Evolutionary conservation across 1,140 invertebrate species (phyloP), one percentile per base, ranked within the genome.

Genomic region (Bathynomus jamesi): DNA sequence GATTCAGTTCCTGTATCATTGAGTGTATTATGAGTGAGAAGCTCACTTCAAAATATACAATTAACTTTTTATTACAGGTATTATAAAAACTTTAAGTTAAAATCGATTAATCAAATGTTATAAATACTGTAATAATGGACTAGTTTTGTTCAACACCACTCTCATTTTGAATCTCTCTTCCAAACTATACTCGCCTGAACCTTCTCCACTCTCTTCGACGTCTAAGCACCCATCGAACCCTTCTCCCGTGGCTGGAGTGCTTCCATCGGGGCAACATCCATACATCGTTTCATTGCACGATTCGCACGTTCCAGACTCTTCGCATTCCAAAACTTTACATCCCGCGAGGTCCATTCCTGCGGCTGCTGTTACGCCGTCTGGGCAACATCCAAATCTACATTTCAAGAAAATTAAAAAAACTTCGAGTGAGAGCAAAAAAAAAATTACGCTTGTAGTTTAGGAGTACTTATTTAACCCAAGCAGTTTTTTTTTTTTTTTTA

Each of bases 221-320:
- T 88, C 86, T 53, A 85, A 84, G 80, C 94, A 96, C 40, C 91
- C 92, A 75, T 90, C 87, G 80, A 93, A 94, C 73, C 93, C 89
- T 24, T 89, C 86, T 28, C 94, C 94, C 74, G 86, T 84, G 3
- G 94, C 92, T 78, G 89, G 87, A 28, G 88, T 89, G 46, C 87
- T 79, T 27, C 83, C 93, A 82, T 96, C 93, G 1, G 88, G 86
- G 80, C 93, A 96, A 79, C 94, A 97, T 24, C 94, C 94, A 79
- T 86, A 93, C 78, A 88, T 87, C 62, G 88, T 90, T 29, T 89
- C 84, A 53, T 89, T 85, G 79, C 94, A 96, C 13, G 40, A 53
- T 21, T 17, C 21, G 40, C 40, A 53, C 13, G 40, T 21, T 11
- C 40, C 40, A 53, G 40, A 53, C 2, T 53, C 40, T 53, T 53